phyloP scores from a whole-genome alignment of 1,140 invertebrate species.

The Drosophila repleta region DNA sequence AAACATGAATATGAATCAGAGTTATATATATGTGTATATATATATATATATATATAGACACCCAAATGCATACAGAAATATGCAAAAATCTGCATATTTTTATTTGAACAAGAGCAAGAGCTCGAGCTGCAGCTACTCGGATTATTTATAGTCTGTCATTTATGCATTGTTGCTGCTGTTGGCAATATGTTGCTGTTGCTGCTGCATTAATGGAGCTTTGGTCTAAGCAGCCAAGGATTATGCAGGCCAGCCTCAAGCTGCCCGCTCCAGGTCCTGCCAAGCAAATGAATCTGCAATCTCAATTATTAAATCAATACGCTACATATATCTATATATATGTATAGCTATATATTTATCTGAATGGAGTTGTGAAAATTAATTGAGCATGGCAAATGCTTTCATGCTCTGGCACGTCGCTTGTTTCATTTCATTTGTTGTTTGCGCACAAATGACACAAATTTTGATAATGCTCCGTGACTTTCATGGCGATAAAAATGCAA shows the following conservation, averaged over 20 bases:
- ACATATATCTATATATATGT: neutral
- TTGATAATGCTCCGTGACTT: neutral
- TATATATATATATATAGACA: neutral
- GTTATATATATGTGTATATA: neutral
- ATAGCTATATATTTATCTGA: neutral
- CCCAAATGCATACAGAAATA: conserved; percentile 25
- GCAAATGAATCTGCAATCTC: conserved; percentile 7
- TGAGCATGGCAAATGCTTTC: neutral
- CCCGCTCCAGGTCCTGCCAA: conserved; percentile 27
- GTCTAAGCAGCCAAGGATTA: neutral
- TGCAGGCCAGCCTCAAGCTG: conserved; percentile 12
- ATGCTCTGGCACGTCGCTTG: conserved; percentile 1
- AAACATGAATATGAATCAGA: conserved; percentile 18
- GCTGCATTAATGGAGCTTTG: conserved; percentile 17
- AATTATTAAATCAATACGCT: too few species aligned
- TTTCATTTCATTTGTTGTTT: conserved; percentile 13
- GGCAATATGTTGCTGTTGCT: conserved; percentile 7
- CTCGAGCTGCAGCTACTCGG: conserved; percentile 9
- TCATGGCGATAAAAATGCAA: conserved; percentile 34
- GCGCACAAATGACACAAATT: neutral
- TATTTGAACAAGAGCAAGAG: neutral
- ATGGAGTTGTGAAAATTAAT: neutral
- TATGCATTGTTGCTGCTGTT: conserved; percentile 11
- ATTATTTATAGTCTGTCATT: conserved; percentile 52
- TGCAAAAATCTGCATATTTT: conserved; percentile 25